Conservation (phyloP, 2,888 invertebrate genomes). For the Drosophila anomalipes region DNA sequence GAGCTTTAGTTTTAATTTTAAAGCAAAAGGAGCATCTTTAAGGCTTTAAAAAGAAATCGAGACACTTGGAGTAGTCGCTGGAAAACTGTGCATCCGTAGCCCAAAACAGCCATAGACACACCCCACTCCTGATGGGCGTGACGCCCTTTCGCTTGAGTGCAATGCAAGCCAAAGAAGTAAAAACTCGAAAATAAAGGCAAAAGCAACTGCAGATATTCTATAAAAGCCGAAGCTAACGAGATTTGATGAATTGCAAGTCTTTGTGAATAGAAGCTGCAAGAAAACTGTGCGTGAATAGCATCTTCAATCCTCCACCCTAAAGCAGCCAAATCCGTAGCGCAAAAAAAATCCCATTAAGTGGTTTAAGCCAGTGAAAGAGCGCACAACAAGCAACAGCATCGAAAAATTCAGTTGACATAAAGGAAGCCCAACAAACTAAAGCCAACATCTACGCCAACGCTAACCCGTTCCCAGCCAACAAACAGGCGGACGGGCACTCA, state of each 20-base stretch:
- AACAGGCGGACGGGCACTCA: slow-evolving; percentile 2
- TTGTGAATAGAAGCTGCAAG: slow-evolving; percentile 74
- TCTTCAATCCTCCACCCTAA: slow-evolving; percentile 10
- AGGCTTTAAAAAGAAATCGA: slow-evolving; percentile 25
- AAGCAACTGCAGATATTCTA: slow-evolving; percentile 76
- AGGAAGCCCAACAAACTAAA: slow-evolving; percentile 42
- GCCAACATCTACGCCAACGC: slow-evolving; percentile 16
- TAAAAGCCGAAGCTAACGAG: slow-evolving; percentile 79
- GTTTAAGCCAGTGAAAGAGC: slow-evolving; percentile 67
- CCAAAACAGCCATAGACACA: slow-evolving; percentile 4
- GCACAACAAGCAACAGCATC: slow-evolving; percentile 61
- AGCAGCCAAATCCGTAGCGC: slow-evolving; percentile 14
- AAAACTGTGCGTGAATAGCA: slow-evolving; percentile 73
- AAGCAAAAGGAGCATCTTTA: slow-evolving; percentile 16
- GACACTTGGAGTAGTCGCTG: neutral
- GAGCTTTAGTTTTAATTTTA: neutral
- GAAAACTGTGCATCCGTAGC: neutral
- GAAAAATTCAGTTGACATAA: slow-evolving; percentile 78
- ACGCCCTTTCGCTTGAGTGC: slow-evolving; percentile 50
- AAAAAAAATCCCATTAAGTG: slow-evolving; percentile 68
- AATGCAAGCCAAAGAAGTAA: slow-evolving; percentile 42
- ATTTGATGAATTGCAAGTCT: slow-evolving; percentile 79
- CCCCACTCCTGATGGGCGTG: slow-evolving; percentile 46
- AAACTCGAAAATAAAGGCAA: slow-evolving; percentile 50
- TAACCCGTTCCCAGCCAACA: slow-evolving; percentile 4